Percentiles rank a stretch among this genome's conserved stretches.
Evolutionary conservation across 2,113 vertebrate species (phyloP).

Genomic region (Dinomys branickii): DNA sequence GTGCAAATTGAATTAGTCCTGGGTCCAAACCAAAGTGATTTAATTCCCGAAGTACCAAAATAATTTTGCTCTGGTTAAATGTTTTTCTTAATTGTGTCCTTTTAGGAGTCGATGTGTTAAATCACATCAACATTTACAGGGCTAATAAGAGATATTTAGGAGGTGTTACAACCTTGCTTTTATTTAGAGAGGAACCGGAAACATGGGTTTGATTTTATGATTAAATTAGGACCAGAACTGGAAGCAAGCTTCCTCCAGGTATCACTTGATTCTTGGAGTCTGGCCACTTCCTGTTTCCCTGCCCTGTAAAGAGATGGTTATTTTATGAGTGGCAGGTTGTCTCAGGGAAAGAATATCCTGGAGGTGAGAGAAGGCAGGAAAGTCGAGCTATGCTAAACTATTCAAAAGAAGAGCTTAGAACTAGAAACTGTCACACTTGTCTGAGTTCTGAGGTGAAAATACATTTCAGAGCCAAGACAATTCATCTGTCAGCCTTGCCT

Average conservation of each 20-base stretch:
- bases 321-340: background rate
- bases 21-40: conserved; percentile 38
- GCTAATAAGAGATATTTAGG: conserved; percentile 44
- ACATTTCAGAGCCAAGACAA: conserved; percentile 62
- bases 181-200: background rate
- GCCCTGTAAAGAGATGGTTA: background rate
- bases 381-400: conserved; percentile 22
- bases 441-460: conserved; percentile 63
- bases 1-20: conserved; percentile 24
- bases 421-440: conserved; percentile 54
- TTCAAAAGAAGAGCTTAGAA: conserved; percentile 53
- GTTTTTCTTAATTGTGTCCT: conserved; percentile 1
- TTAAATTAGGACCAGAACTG: background rate
- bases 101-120: background rate
- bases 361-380: conserved; percentile 6
- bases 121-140: no score
- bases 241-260: background rate
- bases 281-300: background rate
- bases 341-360: background rate
- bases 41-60: conserved; percentile 53
- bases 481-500: conserved; percentile 64
- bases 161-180: background rate
- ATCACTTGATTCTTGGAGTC: background rate
- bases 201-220: background rate
- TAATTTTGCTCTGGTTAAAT: conserved; percentile 48